Evolutionary conservation across 1,140 invertebrate genomes (phyloP).

Genomic region (Lysiphlebus fabarum): DNA sequence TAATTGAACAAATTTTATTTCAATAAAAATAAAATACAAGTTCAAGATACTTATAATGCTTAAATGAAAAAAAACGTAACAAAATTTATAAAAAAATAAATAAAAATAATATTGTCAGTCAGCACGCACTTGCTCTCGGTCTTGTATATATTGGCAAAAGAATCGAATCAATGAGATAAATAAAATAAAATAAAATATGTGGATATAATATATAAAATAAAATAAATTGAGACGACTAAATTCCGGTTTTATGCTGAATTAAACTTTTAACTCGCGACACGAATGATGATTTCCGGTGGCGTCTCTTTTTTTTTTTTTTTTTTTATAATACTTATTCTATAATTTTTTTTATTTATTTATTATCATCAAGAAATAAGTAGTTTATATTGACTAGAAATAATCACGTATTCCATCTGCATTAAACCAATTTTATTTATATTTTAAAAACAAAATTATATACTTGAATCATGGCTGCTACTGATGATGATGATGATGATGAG

Average conservation of each 20-base stretch:
- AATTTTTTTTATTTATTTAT: not conserved
- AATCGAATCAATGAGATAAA: not conserved
- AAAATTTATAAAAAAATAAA: slow-evolving; percentile 1
- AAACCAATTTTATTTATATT: slow-evolving; percentile 36
- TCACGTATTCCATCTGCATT: slow-evolving; percentile 40
- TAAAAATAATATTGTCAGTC: slow-evolving; percentile 36
- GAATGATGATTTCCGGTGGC: slow-evolving; percentile 48
- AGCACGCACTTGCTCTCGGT: slow-evolving; percentile 20
- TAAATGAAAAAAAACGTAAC: no score
- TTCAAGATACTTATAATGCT: no score
- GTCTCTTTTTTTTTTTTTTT: slow-evolving; percentile 36
- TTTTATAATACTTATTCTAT: not conserved
- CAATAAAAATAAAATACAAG: no score
- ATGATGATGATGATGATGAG: no score
- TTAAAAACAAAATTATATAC: not conserved
- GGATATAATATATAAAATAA: not conserved
- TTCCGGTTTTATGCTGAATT: slow-evolving; percentile 37
- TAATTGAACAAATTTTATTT: no score
- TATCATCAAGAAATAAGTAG: not conserved
- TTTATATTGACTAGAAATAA: slow-evolving; percentile 33
- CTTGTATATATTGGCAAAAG: not conserved
- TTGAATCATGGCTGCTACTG: no score
- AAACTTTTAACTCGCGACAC: slow-evolving; percentile 25
- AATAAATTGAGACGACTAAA: slow-evolving; percentile 4
- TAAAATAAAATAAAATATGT: no score